phyloP scores from a whole-genome alignment of 2,113 vertebrate genomes.

The Camelus dromedarius region DNA sequence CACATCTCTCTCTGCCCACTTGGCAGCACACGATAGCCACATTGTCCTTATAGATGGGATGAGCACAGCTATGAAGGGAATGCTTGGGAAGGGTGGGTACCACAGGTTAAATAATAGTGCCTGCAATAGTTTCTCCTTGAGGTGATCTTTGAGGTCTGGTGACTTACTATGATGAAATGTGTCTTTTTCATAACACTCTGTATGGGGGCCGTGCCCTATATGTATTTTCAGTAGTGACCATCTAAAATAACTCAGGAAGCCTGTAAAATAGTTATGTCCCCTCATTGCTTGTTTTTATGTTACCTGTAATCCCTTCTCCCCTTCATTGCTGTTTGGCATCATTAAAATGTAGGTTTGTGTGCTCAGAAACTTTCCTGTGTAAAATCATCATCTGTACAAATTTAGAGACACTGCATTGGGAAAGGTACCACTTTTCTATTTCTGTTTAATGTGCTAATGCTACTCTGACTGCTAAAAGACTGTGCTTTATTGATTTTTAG shows the following conservation, averaged over 20 bases:
- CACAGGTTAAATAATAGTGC: neutral
- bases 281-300: neutral
- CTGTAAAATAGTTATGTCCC: neutral
- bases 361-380: neutral
- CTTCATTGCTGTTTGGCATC: neutral
- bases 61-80: neutral
- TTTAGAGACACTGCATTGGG: neutral
- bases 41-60: neutral
- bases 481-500: neutral
- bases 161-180: neutral
- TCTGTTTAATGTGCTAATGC: constrained; percentile 10
- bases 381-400: neutral
- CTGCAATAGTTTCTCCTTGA: neutral
- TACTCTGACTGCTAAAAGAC: neutral
- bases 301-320: neutral
- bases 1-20: neutral
- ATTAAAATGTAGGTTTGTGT: constrained; percentile 18
- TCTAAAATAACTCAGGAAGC: constrained; percentile 25
- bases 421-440: constrained; percentile 23
- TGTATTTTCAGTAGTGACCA: neutral
- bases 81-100: neutral
- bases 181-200: neutral
- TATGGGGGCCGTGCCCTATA: neutral
- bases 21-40: neutral
- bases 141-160: neutral